phyloP scores from a whole-genome alignment of 2,888 invertebrate species.

The Tubiluchus corallicola region DNA sequence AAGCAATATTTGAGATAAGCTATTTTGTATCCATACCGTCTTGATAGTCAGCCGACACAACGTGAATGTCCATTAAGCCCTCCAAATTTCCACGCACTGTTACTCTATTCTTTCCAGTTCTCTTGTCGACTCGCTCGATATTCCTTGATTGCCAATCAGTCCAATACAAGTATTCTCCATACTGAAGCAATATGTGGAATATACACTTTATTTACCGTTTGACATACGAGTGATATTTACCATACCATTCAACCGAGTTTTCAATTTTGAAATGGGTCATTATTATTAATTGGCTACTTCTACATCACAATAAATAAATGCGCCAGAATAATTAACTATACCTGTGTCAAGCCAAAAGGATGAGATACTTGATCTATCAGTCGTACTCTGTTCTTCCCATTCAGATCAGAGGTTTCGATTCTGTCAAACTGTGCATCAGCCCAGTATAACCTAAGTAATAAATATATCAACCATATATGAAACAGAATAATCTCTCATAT shows the following conservation, averaged over 20 bases:
- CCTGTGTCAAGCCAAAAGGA: constrained; percentile 74
- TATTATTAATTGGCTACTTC: too few species aligned
- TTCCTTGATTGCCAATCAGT: constrained; percentile 70
- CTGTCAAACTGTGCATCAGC: constrained; percentile 63
- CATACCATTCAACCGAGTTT: too few species aligned
- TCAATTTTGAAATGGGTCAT: too few species aligned
- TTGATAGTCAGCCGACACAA: constrained; percentile 44
- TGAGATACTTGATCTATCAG: constrained; percentile 53
- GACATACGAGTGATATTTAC: constrained; percentile 16
- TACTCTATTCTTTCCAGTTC: constrained; percentile 47
- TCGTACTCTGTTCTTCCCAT: constrained; percentile 52
- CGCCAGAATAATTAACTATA: too few species aligned
- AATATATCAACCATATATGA: too few species aligned
- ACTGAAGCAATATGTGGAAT: constrained; percentile 34
- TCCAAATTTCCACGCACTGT: constrained; percentile 51
- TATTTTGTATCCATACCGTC: too few species aligned
- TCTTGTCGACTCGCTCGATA: constrained; percentile 56
- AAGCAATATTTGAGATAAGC: constrained; percentile 17
- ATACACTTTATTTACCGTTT: not conserved
- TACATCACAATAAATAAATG: too few species aligned
- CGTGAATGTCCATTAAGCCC: constrained; percentile 62
- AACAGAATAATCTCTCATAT: too few species aligned
- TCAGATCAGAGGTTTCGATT: constrained; percentile 63
- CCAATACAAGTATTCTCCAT: constrained; percentile 62
- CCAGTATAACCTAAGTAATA: constrained; percentile 67